These are phyloP conservation scores for Clunio marinus DNA, from an alignment of 2,888 invertebrate genomes.

Conservation along the genomic window DNA sequence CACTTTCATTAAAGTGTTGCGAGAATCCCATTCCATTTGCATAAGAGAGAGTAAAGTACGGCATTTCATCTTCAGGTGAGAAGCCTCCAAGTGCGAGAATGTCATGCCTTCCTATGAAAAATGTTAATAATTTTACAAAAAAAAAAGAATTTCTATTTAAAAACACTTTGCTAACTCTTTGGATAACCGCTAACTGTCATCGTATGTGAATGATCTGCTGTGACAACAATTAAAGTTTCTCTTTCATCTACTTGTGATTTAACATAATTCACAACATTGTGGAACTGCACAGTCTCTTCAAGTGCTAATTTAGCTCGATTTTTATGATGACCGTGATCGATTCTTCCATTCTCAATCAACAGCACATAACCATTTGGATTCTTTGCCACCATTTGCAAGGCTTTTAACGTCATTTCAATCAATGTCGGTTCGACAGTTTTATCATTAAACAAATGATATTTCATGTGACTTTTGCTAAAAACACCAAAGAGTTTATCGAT, in stretches of 20 bases:
- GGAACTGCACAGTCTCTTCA: constrained; percentile 69
- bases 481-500: constrained; percentile 59
- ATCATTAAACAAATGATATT: constrained; percentile 55
- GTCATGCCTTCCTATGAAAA: constrained; percentile 42
- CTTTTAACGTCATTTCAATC: constrained; percentile 67
- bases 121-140: neutral
- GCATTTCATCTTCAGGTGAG: constrained; percentile 55
- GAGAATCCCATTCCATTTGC: constrained; percentile 64
- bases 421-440: constrained; percentile 58
- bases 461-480: constrained; percentile 59
- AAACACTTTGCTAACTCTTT: constrained; percentile 46
- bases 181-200: constrained; percentile 68
- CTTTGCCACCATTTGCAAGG: constrained; percentile 61
- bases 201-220: constrained; percentile 70
- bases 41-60: constrained; percentile 62
- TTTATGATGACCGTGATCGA: constrained; percentile 68
- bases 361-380: constrained; percentile 64
- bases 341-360: constrained; percentile 67
- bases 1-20: constrained; percentile 36
- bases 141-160: neutral
- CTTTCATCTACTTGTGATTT: constrained; percentile 54
- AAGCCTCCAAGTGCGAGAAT: constrained; percentile 42
- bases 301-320: constrained; percentile 61
- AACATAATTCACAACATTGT: constrained; percentile 61
- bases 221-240: constrained; percentile 67